These are phyloP conservation scores for Polydrusus cervinus DNA, from an alignment of 2,888 invertebrate species.

Conservation along the genomic window DNA sequence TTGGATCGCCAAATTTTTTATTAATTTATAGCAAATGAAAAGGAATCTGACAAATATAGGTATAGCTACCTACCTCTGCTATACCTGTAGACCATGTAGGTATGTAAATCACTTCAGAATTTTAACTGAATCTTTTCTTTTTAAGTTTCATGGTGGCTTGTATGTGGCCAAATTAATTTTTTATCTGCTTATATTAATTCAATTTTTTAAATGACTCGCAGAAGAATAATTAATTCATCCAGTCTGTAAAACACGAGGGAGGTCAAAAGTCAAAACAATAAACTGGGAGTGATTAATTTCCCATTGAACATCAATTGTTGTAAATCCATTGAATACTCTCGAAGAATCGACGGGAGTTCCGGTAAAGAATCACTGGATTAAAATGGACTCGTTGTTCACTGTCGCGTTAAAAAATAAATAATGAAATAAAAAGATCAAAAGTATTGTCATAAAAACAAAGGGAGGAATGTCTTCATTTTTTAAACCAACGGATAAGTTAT, in stretches of 20 bases:
- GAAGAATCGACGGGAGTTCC: slow-evolving; percentile 18
- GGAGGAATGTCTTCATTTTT: neutral
- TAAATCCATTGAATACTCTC: slow-evolving; percentile 24
- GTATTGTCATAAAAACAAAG: neutral
- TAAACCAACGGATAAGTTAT: no score
- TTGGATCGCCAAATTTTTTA: no score
- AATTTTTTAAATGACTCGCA: neutral
- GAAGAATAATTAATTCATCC: neutral
- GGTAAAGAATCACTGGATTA: slow-evolving; percentile 29
- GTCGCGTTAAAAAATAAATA: neutral
- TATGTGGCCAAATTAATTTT: no score
- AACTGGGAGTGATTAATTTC: slow-evolving; percentile 32
- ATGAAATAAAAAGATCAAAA: neutral
- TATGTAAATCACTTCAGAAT: no score
- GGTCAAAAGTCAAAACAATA: slow-evolving; percentile 28
- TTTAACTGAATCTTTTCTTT: no score
- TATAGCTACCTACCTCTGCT: no score
- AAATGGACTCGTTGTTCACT: slow-evolving; percentile 17
- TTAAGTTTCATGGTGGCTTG: no score
- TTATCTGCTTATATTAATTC: neutral
- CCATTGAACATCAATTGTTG: slow-evolving; percentile 30
- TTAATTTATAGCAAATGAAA: no score
- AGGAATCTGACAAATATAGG: no score
- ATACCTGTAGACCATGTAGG: no score
- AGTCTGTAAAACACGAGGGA: slow-evolving; percentile 3